Conservation (phyloP, 2,888 invertebrate genomes). For the Papilio protenor region DNA sequence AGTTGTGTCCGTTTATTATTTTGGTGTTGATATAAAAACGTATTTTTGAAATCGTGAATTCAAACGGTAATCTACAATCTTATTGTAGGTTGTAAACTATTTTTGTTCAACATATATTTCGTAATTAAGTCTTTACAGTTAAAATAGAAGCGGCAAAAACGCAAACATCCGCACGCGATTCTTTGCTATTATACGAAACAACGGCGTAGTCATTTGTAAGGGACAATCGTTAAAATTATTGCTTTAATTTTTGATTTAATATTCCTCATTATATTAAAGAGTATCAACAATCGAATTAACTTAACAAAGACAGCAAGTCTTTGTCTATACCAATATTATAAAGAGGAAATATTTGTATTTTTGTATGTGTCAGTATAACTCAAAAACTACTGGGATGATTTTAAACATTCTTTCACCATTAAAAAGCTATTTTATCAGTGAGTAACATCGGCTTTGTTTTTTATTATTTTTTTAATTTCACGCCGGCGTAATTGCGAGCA, state of each 20-base stretch:
- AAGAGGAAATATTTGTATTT: too few species aligned
- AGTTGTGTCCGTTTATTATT: too few species aligned
- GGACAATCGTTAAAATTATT: constrained; percentile 5
- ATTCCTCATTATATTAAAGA: neutral
- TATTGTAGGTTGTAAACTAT: neutral
- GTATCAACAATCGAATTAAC: neutral
- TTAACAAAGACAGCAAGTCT: too few species aligned
- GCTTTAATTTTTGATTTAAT: neutral
- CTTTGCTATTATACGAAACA: constrained; percentile 1
- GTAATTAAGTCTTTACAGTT: constrained; percentile 6
- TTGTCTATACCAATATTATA: too few species aligned
- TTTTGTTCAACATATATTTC: neutral
- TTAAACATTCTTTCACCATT: too few species aligned
- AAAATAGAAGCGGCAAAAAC: constrained; percentile 13
- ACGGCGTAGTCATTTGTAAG: constrained; percentile 18
- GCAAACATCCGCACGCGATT: constrained; percentile 27
- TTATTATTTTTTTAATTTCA: too few species aligned
- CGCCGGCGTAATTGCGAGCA: too few species aligned
- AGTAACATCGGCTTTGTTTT: too few species aligned
- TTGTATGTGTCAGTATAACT: too few species aligned
- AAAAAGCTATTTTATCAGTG: too few species aligned
- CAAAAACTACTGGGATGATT: too few species aligned
- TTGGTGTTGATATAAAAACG: neutral
- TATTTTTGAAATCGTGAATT: neutral
- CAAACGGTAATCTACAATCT: neutral